Conservation (phyloP, 2,797 vertebrate genomes). For the Enteromius thamalakanensis region DNA sequence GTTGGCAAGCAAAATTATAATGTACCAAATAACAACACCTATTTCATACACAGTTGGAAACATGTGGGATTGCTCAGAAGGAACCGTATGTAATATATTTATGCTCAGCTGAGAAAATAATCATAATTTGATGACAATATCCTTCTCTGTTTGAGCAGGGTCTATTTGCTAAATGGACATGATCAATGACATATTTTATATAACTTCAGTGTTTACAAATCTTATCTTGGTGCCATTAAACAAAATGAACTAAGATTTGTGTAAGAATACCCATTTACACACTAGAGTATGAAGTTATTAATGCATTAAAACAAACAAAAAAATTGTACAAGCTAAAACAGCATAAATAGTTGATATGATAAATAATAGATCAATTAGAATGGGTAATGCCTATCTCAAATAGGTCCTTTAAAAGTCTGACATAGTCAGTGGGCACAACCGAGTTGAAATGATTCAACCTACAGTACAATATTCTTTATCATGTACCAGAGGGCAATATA, state of each 20-base stretch:
- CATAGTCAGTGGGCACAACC: neutral
- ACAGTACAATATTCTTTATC: neutral
- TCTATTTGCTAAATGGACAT: neutral
- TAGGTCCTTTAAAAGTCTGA: neutral
- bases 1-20: neutral
- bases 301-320: neutral
- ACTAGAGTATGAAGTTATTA: neutral
- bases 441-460: neutral
- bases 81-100: neutral
- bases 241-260: neutral
- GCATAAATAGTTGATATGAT: neutral
- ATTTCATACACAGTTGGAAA: neutral
- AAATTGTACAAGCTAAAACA: neutral
- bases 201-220: neutral
- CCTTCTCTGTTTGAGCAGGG: neutral
- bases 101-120: neutral
- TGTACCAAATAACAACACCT: neutral
- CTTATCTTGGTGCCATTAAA: too few relatives aligned
- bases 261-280: neutral
- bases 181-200: neutral
- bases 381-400: neutral
- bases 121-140: neutral
- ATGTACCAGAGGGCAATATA: neutral
- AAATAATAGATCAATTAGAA: neutral
- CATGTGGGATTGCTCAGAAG: neutral